phyloP scores from a whole-genome alignment of 2,113 vertebrate species.

The Sorex fumeus region DNA sequence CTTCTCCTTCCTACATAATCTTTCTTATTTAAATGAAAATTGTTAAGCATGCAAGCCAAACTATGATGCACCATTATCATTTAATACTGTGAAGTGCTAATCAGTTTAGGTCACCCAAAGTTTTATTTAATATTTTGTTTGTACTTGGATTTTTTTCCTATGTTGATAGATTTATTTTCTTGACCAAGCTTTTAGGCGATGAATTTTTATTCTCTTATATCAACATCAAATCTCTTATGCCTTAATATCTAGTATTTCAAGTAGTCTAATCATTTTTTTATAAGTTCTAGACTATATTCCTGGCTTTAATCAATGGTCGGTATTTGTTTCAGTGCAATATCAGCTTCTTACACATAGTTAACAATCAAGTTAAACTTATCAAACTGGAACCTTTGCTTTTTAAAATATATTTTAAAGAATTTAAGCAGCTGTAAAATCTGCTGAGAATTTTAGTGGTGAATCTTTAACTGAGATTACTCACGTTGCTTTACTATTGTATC shows the following conservation, averaged over 20 bases:
- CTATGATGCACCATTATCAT: conserved; percentile 88
- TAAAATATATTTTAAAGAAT: conserved; percentile 71
- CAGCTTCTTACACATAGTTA: conserved; percentile 64
- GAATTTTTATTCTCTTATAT: conserved; percentile 64
- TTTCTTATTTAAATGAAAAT: conserved; percentile 80
- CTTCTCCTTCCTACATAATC: conserved; percentile 82
- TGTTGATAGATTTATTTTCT: conserved; percentile 74
- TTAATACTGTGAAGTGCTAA: conserved; percentile 89
- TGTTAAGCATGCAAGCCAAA: conserved; percentile 86
- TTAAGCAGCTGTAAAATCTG: conserved; percentile 75
- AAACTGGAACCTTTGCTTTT: conserved; percentile 68
- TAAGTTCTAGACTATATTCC: conserved; percentile 31
- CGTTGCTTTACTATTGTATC: conserved; percentile 71
- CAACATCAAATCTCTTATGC: conserved; percentile 35
- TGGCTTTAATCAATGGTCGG: conserved; percentile 61
- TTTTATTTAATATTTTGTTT: conserved; percentile 89
- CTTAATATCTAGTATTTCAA: conserved; percentile 44
- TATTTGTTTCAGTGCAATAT: conserved; percentile 64
- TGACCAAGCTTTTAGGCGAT: conserved; percentile 62
- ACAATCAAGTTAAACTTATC: conserved; percentile 52
- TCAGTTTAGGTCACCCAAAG: conserved; percentile 86
- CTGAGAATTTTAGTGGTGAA: conserved; percentile 76
- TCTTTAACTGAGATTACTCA: conserved; percentile 76
- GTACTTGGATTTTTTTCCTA: conserved; percentile 61
- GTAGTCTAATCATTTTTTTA: conserved; percentile 59